phyloP scores from a whole-genome alignment of 2,797 vertebrate genomes.

The Sebastes variabilis region DNA sequence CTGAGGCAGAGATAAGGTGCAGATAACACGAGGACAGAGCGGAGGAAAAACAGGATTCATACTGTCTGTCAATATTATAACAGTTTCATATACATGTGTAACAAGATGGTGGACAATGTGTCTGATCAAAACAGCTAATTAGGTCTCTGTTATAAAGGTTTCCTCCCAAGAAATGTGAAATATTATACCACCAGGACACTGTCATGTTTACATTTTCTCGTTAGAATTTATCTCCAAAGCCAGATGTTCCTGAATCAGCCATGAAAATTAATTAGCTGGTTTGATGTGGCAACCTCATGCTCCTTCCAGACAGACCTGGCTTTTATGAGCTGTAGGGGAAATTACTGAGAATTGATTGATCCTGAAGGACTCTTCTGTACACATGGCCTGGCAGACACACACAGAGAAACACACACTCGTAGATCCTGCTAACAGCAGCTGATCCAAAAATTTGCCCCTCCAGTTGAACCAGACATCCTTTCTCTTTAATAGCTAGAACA shows the following conservation, averaged over 20 bases:
- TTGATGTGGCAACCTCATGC: slow-evolving; percentile 78
- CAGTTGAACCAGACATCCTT: slow-evolving; percentile 36
- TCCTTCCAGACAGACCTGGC: slow-evolving; percentile 77
- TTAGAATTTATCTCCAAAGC: slow-evolving; percentile 77
- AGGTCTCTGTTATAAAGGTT: slow-evolving; percentile 46
- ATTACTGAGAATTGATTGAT: slow-evolving; percentile 80
- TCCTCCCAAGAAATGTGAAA: slow-evolving; percentile 57
- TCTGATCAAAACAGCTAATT: slow-evolving; percentile 63
- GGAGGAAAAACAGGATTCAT: slow-evolving; percentile 14
- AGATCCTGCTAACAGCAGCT: slow-evolving; percentile 19
- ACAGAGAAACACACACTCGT: slow-evolving; percentile 7
- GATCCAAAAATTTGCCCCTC: slow-evolving; percentile 31
- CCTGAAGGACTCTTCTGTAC: slow-evolving; percentile 75
- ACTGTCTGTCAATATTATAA: slow-evolving; percentile 7
- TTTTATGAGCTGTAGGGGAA: slow-evolving; percentile 80
- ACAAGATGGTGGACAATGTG: slow-evolving; percentile 10
- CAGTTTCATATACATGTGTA: slow-evolving; percentile 7
- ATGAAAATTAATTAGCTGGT: slow-evolving; percentile 83
- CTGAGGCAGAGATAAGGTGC: slow-evolving; percentile 46
- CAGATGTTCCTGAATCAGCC: slow-evolving; percentile 79
- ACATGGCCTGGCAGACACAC: slow-evolving; percentile 56
- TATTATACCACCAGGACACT: slow-evolving; percentile 52
- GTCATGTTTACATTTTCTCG: slow-evolving; percentile 76
- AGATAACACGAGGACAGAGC: slow-evolving; percentile 15
- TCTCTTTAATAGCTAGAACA: slow-evolving; percentile 1